phyloP scores from a whole-genome alignment of 2,888 invertebrate genomes.

The Perdita meconis region DNA sequence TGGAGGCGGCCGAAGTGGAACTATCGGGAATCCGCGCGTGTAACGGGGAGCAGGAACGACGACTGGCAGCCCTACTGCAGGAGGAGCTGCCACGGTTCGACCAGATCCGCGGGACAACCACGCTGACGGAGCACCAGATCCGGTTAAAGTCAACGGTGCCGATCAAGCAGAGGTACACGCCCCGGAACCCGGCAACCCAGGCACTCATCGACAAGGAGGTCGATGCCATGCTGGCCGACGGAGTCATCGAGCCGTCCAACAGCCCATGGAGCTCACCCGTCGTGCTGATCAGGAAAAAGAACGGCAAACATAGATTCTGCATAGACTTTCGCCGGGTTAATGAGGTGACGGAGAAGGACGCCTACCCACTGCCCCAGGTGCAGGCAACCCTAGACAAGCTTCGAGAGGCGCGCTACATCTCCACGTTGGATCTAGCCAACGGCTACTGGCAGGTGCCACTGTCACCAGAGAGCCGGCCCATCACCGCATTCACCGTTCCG shows the following conservation, averaged over 20 bases:
- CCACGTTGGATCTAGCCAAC: not conserved
- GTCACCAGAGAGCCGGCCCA: too few species aligned
- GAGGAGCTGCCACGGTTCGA: not conserved
- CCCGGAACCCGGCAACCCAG: not conserved
- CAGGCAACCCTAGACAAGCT: too few species aligned
- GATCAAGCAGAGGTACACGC: conserved; percentile 8
- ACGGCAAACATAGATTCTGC: not conserved
- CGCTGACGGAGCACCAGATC: not conserved
- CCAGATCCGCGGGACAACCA: not conserved
- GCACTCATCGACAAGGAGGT: not conserved
- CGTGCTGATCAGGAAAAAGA: not conserved
- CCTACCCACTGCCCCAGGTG: too few species aligned
- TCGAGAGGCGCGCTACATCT: too few species aligned
- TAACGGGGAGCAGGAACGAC: not conserved
- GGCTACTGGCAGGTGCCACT: not conserved
- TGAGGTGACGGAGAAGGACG: too few species aligned
- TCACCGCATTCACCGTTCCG: too few species aligned
- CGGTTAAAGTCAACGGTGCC: not conserved
- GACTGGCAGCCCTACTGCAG: not conserved
- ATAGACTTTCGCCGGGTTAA: too few species aligned
- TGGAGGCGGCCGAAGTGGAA: too few species aligned
- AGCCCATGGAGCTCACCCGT: conserved; percentile 12
- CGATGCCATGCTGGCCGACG: not conserved
- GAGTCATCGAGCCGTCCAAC: not conserved
- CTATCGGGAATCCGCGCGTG: not conserved